Percentiles rank a stretch among this genome's conserved stretches.
Conservation (phyloP, 2,888 invertebrate species). For the Pyralis farinalis region DNA sequence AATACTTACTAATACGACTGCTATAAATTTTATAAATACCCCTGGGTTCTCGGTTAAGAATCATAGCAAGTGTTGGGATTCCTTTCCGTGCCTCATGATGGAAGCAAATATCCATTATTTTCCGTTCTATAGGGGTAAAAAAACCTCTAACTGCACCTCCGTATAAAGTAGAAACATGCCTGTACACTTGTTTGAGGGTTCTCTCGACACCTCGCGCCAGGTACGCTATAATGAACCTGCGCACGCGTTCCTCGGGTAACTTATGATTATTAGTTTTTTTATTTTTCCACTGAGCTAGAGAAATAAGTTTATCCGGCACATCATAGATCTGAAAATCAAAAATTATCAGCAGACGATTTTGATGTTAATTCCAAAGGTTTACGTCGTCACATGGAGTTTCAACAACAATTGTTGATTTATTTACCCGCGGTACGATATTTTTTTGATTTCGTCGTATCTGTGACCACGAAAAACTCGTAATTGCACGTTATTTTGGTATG, state of each 20-base stretch:
- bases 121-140: conserved; percentile 48
- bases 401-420: too few species aligned
- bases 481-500: too few species aligned
- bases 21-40: conserved; percentile 51
- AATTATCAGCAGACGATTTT: too few species aligned
- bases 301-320: conserved; percentile 50
- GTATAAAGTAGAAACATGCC: conserved; percentile 38
- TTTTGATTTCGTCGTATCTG: too few species aligned
- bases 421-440: too few species aligned
- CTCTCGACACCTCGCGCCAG: conserved; percentile 55
- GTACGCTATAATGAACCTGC: conserved; percentile 49
- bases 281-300: conserved; percentile 56
- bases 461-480: too few species aligned
- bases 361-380: too few species aligned
- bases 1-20: too few species aligned
- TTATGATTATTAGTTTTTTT: conserved; percentile 19
- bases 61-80: conserved; percentile 33
- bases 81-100: conserved; percentile 40
- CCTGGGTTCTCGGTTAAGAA: conserved; percentile 52
- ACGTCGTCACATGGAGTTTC: too few species aligned
- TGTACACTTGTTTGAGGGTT: conserved; percentile 52
- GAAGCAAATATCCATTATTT: conserved; percentile 55
- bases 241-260: conserved; percentile 40
- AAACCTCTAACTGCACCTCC: conserved; percentile 35
- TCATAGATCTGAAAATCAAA: conserved; percentile 44